Evolutionary conservation across 2,888 invertebrate species (phyloP).

Genomic region (Tetheella fluctuosa): DNA sequence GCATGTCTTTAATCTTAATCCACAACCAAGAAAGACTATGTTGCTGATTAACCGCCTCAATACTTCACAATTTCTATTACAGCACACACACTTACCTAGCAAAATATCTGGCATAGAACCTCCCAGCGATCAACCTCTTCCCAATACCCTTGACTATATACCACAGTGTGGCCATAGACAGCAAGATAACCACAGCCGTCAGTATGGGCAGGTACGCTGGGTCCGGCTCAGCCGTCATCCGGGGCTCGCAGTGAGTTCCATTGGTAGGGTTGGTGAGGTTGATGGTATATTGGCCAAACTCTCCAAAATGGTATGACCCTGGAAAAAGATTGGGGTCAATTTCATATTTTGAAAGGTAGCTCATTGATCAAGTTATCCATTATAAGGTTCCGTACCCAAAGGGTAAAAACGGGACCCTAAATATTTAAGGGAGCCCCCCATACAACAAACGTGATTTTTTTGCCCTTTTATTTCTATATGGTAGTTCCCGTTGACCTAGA

Average conservation of each 20-base stretch:
- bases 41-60: no score
- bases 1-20: no score
- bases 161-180: conserved; percentile 80
- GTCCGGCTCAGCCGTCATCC: conserved; percentile 77
- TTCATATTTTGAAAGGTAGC: neutral
- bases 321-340: conserved; percentile 15
- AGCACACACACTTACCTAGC: conserved; percentile 72
- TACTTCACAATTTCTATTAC: no score
- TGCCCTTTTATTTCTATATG: no score
- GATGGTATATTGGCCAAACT: conserved; percentile 72
- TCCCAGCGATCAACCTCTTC: conserved; percentile 68
- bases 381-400: no score
- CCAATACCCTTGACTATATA: conserved; percentile 76
- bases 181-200: conserved; percentile 69
- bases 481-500: no score
- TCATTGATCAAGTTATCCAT: no score
- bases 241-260: conserved; percentile 52
- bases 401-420: no score
- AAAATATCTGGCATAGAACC: conserved; percentile 72
- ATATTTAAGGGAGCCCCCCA: no score
- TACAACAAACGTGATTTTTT: no score
- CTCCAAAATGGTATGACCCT: conserved; percentile 72
- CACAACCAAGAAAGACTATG: no score
- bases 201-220: conserved; percentile 74
- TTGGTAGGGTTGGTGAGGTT: conserved; percentile 56